phyloP scores from a whole-genome alignment of 2,797 vertebrate species.

The Gorsachius magnificus region DNA sequence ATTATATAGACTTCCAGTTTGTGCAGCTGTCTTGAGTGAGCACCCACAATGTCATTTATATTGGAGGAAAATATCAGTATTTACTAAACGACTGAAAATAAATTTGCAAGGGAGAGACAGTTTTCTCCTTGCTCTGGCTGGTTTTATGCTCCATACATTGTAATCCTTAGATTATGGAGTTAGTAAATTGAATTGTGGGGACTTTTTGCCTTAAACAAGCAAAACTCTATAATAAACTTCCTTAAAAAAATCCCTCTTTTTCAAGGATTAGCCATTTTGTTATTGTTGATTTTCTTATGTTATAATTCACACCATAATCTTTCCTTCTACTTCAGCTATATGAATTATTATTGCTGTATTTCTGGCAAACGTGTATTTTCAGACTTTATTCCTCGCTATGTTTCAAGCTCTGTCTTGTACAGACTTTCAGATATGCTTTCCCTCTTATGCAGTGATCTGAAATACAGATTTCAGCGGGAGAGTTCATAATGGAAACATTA shows the following conservation, averaged over 20 bases:
- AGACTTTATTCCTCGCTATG: neutral
- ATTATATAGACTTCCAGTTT: neutral
- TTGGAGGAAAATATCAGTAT: neutral
- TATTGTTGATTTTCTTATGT: neutral
- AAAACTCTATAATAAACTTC: neutral
- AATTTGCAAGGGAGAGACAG: neutral
- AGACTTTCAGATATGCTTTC: neutral
- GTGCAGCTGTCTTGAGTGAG: neutral
- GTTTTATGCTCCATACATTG: neutral
- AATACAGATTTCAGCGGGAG: neutral
- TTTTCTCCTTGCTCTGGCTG: neutral
- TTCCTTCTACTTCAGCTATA: neutral
- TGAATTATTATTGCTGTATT: neutral
- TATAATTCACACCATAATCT: neutral
- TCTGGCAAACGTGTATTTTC: neutral
- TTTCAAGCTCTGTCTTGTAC: neutral
- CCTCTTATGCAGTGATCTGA: neutral
- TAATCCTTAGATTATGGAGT: neutral
- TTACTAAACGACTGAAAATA: neutral
- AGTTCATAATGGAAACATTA: neutral
- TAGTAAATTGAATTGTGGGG: neutral
- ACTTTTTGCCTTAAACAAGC: neutral
- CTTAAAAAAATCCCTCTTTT: neutral
- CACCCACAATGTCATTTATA: neutral
- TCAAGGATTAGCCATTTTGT: neutral